A percentile compares a stretch with the other conserved stretches of the same genome.
Evolutionary conservation across 2,113 vertebrate genomes (phyloP).

Genomic region (Menidia beryllina): DNA sequence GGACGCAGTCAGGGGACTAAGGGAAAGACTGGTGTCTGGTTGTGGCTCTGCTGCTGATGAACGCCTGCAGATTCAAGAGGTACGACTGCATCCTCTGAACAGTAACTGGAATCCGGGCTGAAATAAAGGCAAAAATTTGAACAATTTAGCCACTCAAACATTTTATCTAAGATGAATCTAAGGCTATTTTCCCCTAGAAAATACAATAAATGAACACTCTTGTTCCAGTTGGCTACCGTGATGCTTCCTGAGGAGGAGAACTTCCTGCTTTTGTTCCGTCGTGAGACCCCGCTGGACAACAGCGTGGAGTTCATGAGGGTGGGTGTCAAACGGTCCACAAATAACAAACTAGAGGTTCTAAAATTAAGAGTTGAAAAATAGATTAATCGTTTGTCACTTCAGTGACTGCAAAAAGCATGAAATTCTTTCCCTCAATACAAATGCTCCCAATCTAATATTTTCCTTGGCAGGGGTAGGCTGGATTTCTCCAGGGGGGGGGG

Average conservation of each 20-base stretch:
- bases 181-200: background rate
- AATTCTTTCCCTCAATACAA: too few relatives aligned
- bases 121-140: background rate
- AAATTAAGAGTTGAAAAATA: background rate
- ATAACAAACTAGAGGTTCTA: rapidly evolving
- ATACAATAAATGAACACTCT: background rate
- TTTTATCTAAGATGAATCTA: background rate
- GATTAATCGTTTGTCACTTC: too few relatives aligned
- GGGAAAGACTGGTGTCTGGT: conserved; percentile 74
- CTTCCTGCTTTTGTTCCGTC: conserved; percentile 91
- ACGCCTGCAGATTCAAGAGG: conserved; percentile 87
- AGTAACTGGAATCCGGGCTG: too few relatives aligned
- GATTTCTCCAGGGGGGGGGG: too few relatives aligned
- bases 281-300: conserved; percentile 91
- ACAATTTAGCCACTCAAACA: background rate
- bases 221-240: conserved; percentile 84
- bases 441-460: too few relatives aligned
- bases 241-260: conserved; percentile 91
- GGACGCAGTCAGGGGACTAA: conserved; percentile 80
- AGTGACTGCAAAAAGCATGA: too few relatives aligned
- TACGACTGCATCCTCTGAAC: conserved; percentile 28
- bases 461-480: background rate
- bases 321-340: conserved; percentile 57
- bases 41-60: conserved; percentile 67
- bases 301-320: conserved; percentile 98